phyloP scores from a whole-genome alignment of 64 coral and sea anemone species.

The Cladopsammia gracilis region DNA sequence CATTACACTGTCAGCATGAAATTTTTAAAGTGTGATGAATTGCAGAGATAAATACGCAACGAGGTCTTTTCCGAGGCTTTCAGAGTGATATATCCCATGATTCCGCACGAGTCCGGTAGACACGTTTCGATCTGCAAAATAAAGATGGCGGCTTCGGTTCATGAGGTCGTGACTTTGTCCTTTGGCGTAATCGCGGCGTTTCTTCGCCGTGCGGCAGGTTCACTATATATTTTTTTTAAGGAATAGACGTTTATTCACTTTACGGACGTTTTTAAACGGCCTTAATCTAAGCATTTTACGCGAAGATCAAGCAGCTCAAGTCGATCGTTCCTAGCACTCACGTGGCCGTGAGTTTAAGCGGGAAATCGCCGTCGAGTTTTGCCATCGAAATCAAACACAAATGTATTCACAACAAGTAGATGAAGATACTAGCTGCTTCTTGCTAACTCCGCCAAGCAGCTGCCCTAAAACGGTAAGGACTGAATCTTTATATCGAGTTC shows the following conservation, averaged over 20 bases:
- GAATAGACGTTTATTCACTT: background rate
- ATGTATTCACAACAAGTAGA: background rate
- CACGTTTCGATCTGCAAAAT: no score
- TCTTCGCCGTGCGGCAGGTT: no score
- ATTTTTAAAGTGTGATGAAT: background rate
- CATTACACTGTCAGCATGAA: background rate
- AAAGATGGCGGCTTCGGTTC: no score
- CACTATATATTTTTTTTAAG: no score
- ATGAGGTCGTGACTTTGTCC: no score
- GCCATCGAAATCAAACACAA: background rate
- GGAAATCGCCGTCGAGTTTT: conserved; percentile 24
- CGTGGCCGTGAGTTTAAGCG: conserved; percentile 47
- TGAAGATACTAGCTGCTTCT: conserved; percentile 55
- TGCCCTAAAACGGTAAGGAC: conserved; percentile 19
- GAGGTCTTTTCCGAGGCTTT: background rate
- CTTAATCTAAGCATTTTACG: conserved; percentile 30
- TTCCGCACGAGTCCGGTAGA: background rate
- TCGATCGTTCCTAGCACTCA: conserved; percentile 10
- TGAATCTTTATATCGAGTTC: no score
- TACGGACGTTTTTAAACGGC: conserved; percentile 40
- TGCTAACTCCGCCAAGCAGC: conserved; percentile 21
- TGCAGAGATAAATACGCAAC: background rate
- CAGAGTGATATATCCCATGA: background rate
- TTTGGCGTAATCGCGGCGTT: no score
- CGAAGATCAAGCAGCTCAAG: background rate